phyloP scores from a whole-genome alignment of 2,888 invertebrate species.

The Cerastis rubricosa region DNA sequence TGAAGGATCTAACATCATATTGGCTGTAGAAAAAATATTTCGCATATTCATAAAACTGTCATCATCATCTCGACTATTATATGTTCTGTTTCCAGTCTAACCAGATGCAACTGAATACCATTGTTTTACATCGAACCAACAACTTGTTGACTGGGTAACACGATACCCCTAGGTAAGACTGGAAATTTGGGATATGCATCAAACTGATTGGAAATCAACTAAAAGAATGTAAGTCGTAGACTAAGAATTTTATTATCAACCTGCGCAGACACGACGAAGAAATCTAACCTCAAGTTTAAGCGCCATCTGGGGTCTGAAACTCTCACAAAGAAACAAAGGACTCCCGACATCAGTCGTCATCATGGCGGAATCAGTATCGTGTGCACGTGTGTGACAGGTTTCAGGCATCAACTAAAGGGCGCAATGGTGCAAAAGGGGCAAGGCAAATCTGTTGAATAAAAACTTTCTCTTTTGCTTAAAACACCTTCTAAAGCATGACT shows the following conservation, averaged over 20 bases:
- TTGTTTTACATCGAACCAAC: not conserved
- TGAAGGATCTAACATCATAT: not conserved
- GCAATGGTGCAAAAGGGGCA: too few relatives aligned
- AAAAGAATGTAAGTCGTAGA: not conserved
- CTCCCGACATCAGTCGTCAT: not conserved
- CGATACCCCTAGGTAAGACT: not conserved
- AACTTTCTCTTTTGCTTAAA: too few relatives aligned
- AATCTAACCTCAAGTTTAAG: not conserved
- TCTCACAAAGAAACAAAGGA: not conserved
- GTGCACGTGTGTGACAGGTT: constrained; percentile 7
- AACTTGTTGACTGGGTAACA: not conserved
- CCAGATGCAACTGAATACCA: not conserved
- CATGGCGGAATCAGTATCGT: not conserved
- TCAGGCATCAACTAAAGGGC: not conserved
- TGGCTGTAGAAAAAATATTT: constrained; percentile 1
- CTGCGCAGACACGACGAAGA: not conserved
- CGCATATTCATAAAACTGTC: not conserved
- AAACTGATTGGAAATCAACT: not conserved
- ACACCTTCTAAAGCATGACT: not conserved
- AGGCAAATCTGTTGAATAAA: too few relatives aligned
- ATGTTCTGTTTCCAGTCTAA: not conserved
- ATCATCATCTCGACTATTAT: not conserved
- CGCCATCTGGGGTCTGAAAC: not conserved
- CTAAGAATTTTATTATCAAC: not conserved
- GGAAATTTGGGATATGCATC: not conserved